These are phyloP conservation scores for Ceratotherium simum DNA, from an alignment of 2,113 vertebrate genomes.

Conservation along the genomic window DNA sequence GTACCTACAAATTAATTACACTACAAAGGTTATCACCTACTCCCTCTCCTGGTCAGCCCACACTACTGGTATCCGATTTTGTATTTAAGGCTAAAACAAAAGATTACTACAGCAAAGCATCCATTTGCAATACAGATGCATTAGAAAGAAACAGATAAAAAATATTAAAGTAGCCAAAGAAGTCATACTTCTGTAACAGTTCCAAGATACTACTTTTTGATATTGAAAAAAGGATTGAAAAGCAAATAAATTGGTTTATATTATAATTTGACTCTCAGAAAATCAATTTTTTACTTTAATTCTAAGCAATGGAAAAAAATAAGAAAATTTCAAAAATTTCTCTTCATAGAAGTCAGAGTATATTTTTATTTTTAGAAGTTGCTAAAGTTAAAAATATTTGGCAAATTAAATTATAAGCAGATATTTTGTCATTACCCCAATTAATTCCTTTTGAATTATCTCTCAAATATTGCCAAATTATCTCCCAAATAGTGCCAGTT, in stretches of 20 bases:
- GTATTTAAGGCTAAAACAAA: neutral
- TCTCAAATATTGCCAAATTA: slow-evolving; percentile 61
- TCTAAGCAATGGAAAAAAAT: neutral
- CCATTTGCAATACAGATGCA: neutral
- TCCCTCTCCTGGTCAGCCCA: neutral
- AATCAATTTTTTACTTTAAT: neutral
- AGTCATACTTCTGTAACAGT: neutral
- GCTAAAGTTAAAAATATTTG: slow-evolving; percentile 30
- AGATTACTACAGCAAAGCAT: neutral
- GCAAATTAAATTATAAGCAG: slow-evolving; percentile 7
- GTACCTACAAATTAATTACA: neutral
- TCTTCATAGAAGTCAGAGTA: slow-evolving; percentile 5
- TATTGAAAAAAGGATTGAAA: neutral
- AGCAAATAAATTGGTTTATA: neutral
- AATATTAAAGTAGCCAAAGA: neutral
- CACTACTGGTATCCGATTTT: neutral
- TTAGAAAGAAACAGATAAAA: neutral
- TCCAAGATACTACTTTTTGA: neutral
- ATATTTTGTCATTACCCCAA: slow-evolving; percentile 21
- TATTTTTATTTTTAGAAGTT: slow-evolving; percentile 21
- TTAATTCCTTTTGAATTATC: slow-evolving; percentile 46
- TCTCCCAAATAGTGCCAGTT: slow-evolving; percentile 53
- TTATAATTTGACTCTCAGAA: neutral
- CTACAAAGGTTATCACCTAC: neutral
- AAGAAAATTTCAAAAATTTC: neutral